Percentiles rank a stretch among this genome's conserved stretches.
Conservation (phyloP, 2,113 vertebrate genomes). For the Corythaeola cristata region DNA sequence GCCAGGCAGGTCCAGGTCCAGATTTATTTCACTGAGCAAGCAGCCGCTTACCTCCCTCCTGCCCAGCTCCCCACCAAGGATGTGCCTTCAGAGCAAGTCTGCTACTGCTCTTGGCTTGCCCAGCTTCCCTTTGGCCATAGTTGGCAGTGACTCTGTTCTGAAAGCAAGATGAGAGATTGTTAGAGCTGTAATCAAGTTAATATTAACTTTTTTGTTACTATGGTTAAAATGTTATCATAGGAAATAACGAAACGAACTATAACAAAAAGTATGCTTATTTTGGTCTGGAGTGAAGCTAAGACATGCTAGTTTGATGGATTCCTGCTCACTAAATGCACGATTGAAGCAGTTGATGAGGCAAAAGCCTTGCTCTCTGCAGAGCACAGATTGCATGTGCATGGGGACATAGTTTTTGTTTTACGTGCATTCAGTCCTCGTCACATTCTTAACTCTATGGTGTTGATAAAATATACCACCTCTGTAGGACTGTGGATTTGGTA, state of each 20-base stretch:
- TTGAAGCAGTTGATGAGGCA: background rate
- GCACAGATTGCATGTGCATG: background rate
- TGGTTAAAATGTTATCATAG: background rate
- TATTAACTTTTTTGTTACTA: background rate
- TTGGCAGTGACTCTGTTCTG: background rate
- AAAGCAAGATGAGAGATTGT: background rate
- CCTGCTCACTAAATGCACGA: background rate
- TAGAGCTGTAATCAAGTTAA: background rate
- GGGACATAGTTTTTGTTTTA: background rate
- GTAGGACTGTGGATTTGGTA: background rate
- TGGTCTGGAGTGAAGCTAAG: background rate
- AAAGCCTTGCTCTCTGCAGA: background rate
- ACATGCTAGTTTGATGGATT: background rate
- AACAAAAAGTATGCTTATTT: background rate
- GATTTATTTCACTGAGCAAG: background rate
- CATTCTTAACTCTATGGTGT: background rate
- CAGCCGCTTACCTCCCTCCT: background rate
- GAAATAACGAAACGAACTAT: background rate
- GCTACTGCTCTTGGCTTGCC: accelerated
- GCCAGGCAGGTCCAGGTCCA: background rate
- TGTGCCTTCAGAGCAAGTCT: background rate
- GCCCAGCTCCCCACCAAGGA: background rate
- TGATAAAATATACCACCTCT: background rate
- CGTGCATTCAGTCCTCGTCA: background rate
- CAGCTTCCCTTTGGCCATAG: background rate